phyloP scores from a whole-genome alignment of 2,888 invertebrate species.

The Xestia sexstrigata region DNA sequence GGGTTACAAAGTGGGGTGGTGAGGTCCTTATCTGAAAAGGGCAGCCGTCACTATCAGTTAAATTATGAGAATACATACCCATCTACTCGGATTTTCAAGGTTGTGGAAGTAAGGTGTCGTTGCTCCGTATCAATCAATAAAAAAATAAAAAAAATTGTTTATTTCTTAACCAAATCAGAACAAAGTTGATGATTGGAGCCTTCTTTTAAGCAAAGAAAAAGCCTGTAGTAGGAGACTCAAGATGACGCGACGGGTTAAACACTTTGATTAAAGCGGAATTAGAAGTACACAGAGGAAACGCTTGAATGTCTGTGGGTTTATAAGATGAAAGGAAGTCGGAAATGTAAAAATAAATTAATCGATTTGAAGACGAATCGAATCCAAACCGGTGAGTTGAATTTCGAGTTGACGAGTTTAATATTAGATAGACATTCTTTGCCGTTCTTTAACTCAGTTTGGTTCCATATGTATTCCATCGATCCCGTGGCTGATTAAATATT shows the following conservation, averaged over 20 bases:
- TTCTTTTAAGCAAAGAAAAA: too few species aligned
- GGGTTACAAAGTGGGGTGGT: slow-evolving; percentile 25
- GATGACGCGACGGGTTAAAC: background rate
- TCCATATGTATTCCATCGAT: slow-evolving; percentile 8
- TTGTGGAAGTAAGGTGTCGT: slow-evolving; percentile 1
- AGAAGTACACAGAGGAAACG: slow-evolving; percentile 9
- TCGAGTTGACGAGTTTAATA: slow-evolving; percentile 36
- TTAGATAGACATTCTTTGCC: slow-evolving; percentile 4
- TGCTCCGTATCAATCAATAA: slow-evolving; percentile 17
- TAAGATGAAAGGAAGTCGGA: slow-evolving; percentile 33
- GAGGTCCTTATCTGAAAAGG: background rate
- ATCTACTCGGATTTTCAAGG: background rate
- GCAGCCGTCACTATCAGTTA: slow-evolving; percentile 5
- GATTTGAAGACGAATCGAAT: slow-evolving; percentile 39
- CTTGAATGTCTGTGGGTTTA: slow-evolving; percentile 5
- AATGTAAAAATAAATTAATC: slow-evolving; percentile 41
- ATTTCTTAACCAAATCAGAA: too few species aligned
- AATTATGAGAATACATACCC: background rate
- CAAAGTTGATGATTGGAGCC: too few species aligned
- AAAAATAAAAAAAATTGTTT: too few species aligned
- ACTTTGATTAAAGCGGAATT: slow-evolving; percentile 27
- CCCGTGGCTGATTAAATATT: slow-evolving; percentile 31
- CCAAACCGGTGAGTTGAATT: slow-evolving; percentile 18
- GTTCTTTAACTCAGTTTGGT: slow-evolving; percentile 24
- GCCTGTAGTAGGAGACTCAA: too few species aligned